These are phyloP conservation scores for Diabrotica undecimpunctata DNA, from an alignment of 1,140 invertebrate genomes.

Conservation along the genomic window DNA sequence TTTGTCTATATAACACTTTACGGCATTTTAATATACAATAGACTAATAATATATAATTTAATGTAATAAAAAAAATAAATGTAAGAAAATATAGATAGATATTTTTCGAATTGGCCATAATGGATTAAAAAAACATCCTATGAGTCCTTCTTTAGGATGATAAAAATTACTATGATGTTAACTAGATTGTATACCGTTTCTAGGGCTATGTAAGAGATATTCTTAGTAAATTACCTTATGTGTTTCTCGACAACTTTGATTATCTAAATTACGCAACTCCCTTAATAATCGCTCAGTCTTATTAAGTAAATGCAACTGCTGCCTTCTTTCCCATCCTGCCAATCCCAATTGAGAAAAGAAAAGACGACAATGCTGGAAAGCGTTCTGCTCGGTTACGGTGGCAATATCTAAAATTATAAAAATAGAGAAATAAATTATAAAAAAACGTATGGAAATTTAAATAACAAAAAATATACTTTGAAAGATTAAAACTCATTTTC, in stretches of 20 bases:
- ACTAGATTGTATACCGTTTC: no score
- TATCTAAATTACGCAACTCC: slow-evolving; percentile 89
- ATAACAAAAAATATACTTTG: background rate
- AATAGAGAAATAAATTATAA: slow-evolving; percentile 3
- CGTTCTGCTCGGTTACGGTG: slow-evolving; percentile 47
- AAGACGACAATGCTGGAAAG: slow-evolving; percentile 81
- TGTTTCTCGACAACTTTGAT: slow-evolving; percentile 89
- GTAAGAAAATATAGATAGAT: no score
- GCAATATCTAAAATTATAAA: slow-evolving; percentile 27
- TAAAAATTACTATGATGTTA: no score
- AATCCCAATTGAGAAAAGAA: slow-evolving; percentile 88
- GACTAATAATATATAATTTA: no score
- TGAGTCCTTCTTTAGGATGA: no score
- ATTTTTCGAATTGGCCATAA: no score
- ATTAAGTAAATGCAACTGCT: slow-evolving; percentile 79
- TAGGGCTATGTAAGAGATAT: no score
- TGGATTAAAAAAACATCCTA: no score
- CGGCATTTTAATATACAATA: no score
- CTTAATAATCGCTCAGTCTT: slow-evolving; percentile 88
- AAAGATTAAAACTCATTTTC: background rate
- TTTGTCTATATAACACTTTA: no score
- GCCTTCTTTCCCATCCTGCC: slow-evolving; percentile 83
- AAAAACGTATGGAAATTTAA: background rate
- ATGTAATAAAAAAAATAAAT: no score
- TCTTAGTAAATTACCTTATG: slow-evolving; percentile 76